A percentile compares a stretch with the other conserved stretches of the same genome.
phyloP scores from a whole-genome alignment of 2,113 vertebrate genomes.

The Panthera uncia region DNA sequence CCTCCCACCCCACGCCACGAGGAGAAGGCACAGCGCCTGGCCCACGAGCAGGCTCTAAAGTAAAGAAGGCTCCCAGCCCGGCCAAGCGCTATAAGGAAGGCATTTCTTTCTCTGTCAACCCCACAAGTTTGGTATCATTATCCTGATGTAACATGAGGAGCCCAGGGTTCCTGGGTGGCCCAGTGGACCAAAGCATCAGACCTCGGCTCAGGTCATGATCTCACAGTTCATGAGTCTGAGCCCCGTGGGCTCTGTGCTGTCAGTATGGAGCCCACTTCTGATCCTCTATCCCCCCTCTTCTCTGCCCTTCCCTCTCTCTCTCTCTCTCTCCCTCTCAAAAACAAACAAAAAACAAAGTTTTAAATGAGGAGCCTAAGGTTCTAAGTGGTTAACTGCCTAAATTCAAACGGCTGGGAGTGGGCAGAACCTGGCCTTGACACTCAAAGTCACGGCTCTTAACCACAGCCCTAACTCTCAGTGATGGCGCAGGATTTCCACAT shows the following conservation, averaged over 20 bases:
- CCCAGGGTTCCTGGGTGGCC: background rate
- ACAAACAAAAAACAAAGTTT: background rate
- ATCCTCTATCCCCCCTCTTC: no score
- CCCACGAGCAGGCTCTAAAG: background rate
- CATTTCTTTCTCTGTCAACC: background rate
- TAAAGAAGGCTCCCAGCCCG: background rate
- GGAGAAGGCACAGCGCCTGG: fast-evolving
- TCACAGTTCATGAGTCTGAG: no score
- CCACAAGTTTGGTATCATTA: background rate
- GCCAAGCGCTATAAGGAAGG: background rate
- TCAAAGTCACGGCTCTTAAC: background rate
- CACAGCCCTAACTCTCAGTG: background rate
- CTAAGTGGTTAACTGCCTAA: background rate
- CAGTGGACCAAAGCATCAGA: no score
- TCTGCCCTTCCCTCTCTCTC: no score
- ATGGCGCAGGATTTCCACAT: background rate
- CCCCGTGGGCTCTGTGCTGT: no score
- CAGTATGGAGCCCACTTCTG: no score
- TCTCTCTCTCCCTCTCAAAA: no score
- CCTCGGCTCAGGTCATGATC: no score
- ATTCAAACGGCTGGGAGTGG: background rate
- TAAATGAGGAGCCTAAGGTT: background rate
- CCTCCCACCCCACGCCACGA: background rate
- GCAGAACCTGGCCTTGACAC: background rate
- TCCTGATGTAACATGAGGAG: background rate